Percentiles rank a stretch among this genome's conserved stretches.
These are phyloP conservation scores for Calliopsis andreniformis DNA, from an alignment of 1,140 invertebrate species.

Conservation along the genomic window DNA sequence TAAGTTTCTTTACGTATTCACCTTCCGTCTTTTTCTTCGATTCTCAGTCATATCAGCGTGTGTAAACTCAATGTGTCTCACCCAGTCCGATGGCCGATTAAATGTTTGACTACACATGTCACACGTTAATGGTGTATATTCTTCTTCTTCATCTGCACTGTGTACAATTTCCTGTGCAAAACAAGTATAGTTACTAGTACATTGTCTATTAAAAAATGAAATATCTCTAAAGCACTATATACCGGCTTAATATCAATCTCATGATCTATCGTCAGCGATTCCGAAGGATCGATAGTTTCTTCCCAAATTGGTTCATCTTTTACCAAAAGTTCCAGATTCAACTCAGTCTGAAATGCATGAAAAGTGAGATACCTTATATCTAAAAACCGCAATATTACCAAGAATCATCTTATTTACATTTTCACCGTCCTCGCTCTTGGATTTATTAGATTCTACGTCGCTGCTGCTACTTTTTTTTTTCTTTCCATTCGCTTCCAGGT, in stretches of 20 bases:
- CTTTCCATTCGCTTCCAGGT: constrained; percentile 73
- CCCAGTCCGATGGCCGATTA: constrained; percentile 90
- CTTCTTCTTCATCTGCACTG: constrained; percentile 80
- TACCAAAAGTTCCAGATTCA: constrained; percentile 82
- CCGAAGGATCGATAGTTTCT: constrained; percentile 81
- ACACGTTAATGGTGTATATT: constrained; percentile 89
- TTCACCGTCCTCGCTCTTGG: constrained; percentile 76
- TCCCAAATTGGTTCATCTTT: constrained; percentile 88
- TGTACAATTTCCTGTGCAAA: constrained; percentile 79
- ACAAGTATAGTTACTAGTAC: neutral
- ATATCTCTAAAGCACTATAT: constrained; percentile 42
- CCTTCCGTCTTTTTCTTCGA: constrained; percentile 83
- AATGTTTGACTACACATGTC: constrained; percentile 92
- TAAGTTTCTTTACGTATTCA: constrained; percentile 36
- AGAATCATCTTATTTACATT: constrained; percentile 65
- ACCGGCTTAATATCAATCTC: constrained; percentile 82
- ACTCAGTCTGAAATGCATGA: constrained; percentile 69
- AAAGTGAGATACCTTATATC: constrained; percentile 3
- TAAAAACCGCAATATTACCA: neutral
- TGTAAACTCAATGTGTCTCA: constrained; percentile 88
- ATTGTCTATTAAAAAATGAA: neutral
- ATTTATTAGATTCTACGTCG: constrained; percentile 76
- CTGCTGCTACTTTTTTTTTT: constrained; percentile 72
- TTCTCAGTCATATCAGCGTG: constrained; percentile 85
- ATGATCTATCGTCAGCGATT: constrained; percentile 79